Evolutionary conservation across 2,113 vertebrate species (phyloP).

Genomic region (Triplophysa tibetana): DNA sequence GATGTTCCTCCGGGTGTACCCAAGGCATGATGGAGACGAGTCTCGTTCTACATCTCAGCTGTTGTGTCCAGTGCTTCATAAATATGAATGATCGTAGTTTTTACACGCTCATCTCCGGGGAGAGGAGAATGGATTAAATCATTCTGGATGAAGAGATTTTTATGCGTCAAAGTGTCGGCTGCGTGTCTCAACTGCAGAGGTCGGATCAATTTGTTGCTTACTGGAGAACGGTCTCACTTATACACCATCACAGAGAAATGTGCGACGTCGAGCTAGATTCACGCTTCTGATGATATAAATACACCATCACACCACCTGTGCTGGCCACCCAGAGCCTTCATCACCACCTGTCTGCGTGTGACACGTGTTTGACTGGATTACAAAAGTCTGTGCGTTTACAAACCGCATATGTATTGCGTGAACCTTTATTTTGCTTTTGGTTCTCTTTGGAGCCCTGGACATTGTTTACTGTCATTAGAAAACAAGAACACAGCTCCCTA

Average conservation of each 20-base stretch:
- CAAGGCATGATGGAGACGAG: not conserved
- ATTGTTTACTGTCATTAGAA: too few species aligned
- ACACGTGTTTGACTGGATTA: too few species aligned
- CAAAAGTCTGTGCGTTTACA: too few species aligned
- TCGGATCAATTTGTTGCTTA: slow-evolving; percentile 57
- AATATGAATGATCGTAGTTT: slow-evolving; percentile 53
- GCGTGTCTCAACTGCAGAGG: slow-evolving; percentile 51
- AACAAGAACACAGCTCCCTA: too few species aligned
- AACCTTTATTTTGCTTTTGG: too few species aligned
- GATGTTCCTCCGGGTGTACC: too few species aligned
- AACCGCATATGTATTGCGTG: too few species aligned
- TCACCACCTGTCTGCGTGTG: not conserved
- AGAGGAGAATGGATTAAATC: slow-evolving; percentile 53
- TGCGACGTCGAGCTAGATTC: not conserved
- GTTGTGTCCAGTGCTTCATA: slow-evolving; percentile 45
- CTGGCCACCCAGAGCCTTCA: not conserved
- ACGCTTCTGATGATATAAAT: slow-evolving; percentile 43
- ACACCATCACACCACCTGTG: not conserved
- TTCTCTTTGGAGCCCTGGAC: too few species aligned
- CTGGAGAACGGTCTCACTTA: slow-evolving; percentile 20
- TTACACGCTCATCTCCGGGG: slow-evolving; percentile 37
- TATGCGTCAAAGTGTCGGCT: slow-evolving; percentile 53
- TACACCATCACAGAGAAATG: not conserved
- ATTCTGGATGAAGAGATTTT: slow-evolving; percentile 49
- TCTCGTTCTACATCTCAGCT: slow-evolving; percentile 35